A percentile compares a stretch with the other conserved stretches of the same genome.
Conservation (phyloP, 2,888 invertebrate species). For the Drosophila affinis region DNA sequence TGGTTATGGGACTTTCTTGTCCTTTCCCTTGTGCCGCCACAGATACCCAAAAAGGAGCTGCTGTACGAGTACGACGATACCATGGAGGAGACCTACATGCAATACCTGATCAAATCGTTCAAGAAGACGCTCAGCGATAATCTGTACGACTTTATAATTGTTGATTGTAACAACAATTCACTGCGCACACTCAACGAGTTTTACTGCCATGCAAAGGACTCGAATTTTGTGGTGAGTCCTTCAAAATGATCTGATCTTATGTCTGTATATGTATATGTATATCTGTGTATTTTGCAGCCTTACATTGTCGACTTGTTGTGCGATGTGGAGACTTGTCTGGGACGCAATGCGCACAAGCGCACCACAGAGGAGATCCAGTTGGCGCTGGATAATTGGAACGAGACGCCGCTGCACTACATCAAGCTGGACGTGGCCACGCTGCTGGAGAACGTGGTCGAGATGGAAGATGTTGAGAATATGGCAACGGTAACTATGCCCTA, state of each 20-base stretch:
- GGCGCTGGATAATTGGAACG: slow-evolving; percentile 89
- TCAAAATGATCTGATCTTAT: neutral
- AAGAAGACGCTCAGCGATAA: slow-evolving; percentile 95
- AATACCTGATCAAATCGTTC: slow-evolving; percentile 93
- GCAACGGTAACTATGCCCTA: slow-evolving; percentile 81
- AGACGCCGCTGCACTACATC: slow-evolving; percentile 92
- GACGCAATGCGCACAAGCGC: slow-evolving; percentile 93
- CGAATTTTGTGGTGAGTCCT: slow-evolving; percentile 81
- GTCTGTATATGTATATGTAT: neutral
- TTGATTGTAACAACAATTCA: slow-evolving; percentile 95
- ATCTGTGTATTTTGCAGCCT: slow-evolving; percentile 86
- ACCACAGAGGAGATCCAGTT: slow-evolving; percentile 90
- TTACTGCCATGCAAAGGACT: slow-evolving; percentile 91
- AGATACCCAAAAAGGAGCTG: slow-evolving; percentile 85
- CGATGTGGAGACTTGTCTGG: slow-evolving; percentile 90
- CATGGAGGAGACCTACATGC: slow-evolving; percentile 92
- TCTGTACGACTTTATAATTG: slow-evolving; percentile 95
- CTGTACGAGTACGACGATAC: slow-evolving; percentile 92
- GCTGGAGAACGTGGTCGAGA: slow-evolving; percentile 92
- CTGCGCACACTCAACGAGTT: slow-evolving; percentile 93
- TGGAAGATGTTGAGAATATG: slow-evolving; percentile 89
- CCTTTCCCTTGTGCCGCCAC: neutral
- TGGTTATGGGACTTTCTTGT: too few relatives aligned
- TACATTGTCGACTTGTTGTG: slow-evolving; percentile 95
- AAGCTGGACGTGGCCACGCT: slow-evolving; percentile 92